phyloP scores from a whole-genome alignment of 2,113 vertebrate species.

The Gulo gulo region DNA sequence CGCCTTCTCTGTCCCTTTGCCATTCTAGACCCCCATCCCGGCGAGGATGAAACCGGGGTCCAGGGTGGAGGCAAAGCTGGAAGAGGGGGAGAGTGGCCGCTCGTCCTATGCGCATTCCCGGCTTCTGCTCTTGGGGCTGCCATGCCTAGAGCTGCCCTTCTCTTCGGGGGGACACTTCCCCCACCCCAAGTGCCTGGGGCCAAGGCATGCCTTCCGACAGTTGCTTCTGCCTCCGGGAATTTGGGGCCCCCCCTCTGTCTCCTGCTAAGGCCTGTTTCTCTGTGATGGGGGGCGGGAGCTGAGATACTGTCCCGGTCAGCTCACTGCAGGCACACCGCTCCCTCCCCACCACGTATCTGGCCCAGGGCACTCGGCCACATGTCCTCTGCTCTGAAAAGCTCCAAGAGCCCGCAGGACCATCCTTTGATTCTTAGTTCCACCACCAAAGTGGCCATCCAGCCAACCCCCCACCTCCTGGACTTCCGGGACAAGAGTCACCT shows the following conservation, averaged over 20 bases:
- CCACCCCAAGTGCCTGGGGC: too few species aligned
- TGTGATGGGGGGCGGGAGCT: neutral
- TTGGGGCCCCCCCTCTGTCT: neutral
- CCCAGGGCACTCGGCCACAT: neutral
- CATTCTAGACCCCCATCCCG: neutral
- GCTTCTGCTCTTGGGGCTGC: neutral
- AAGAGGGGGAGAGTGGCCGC: too few species aligned
- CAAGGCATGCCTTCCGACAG: neutral
- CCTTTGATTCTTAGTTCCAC: neutral
- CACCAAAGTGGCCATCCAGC: neutral
- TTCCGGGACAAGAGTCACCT: neutral
- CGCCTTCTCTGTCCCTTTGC: neutral
- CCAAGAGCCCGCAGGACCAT: neutral
- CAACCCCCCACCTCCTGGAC: neutral
- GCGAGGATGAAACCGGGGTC: neutral
- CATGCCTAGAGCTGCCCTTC: neutral
- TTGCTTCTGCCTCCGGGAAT: neutral
- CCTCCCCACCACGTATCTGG: too few species aligned
- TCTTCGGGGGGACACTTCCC: neutral
- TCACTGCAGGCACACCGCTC: too few species aligned
- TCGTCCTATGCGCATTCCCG: accelerated
- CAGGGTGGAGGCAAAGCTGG: neutral
- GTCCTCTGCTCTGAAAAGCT: neutral
- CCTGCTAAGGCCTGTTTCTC: neutral
- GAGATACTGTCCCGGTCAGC: neutral